phyloP scores from a whole-genome alignment of 2,797 vertebrate genomes.

The Pagetopsis macropterus region DNA sequence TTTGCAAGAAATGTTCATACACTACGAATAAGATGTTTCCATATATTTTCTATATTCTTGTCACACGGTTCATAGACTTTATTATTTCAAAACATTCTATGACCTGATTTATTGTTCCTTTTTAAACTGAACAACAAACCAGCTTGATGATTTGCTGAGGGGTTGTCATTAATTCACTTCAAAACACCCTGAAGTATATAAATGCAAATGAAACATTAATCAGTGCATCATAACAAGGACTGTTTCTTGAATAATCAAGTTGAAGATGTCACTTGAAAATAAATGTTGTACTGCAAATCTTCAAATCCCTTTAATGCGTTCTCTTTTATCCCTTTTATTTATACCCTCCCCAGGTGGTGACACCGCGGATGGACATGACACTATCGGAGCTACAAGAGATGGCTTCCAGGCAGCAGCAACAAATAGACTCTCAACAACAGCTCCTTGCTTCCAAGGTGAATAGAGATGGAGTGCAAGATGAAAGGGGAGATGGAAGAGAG shows the following conservation, averaged over 20 bases:
- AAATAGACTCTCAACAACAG: constrained; percentile 95
- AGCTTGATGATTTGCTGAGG: constrained; percentile 3
- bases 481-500: constrained; percentile 35
- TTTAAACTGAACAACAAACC: constrained; percentile 18
- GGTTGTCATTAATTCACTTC: constrained; percentile 25
- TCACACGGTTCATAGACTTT: constrained; percentile 15
- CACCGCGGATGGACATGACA: constrained; percentile 95
- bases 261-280: constrained; percentile 4
- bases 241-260: constrained; percentile 18
- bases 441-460: constrained; percentile 94
- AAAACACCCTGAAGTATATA: constrained; percentile 16
- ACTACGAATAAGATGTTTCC: not conserved
- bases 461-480: constrained; percentile 32
- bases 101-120: constrained; percentile 15
- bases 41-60: not conserved
- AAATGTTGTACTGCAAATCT: constrained; percentile 2
- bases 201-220: constrained; percentile 33
- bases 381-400: constrained; percentile 96
- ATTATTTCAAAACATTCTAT: constrained; percentile 4
- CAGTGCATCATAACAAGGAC: constrained; percentile 11
- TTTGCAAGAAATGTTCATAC: not conserved
- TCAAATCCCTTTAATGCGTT: not conserved
- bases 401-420: constrained; percentile 96
- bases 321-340: not conserved
- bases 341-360: constrained; percentile 80